Evolutionary conservation across 2,797 vertebrate genomes (phyloP), one percentile per base, ranked within the genome.

Genomic region (Siniperca scherzeri): DNA sequence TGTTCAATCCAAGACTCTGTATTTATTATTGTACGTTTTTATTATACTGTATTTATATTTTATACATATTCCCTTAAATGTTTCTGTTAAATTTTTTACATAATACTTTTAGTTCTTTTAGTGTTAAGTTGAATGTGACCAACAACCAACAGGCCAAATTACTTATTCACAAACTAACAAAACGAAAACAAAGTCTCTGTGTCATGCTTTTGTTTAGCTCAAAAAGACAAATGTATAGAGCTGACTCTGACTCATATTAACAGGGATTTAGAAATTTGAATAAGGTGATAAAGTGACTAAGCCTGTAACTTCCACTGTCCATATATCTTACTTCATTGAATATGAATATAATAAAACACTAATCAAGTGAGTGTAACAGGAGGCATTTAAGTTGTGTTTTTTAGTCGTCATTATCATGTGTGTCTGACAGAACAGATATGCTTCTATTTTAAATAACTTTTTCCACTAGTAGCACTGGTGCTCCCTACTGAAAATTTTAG

Each of bases 231-330:
- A 60, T 48, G 16, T 59, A 56, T 19, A n/a, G 71, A 12, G 38
- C 38, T 56, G 53, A 33, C 53, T 16, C 13, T 44, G 17, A 27
- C 36, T 68, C 14, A 59, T 46, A 67, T 55, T 59, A 38, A 66
- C 52, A 19, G 21, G 22, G 53, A 33, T 67, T 76, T 56, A 46
- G 36, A 67, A 21, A 27, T 55, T 42, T 44, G 3, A 65, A 75
- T 36, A 21, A 30, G 19, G 50, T 66, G 48, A 66, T 66, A 55
- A 75, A 66, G 36, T 33, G 38, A 7, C 13, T 55, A 57, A 76
- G 27, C 14, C 52, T 66, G 16, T 53, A 44, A 6, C 12, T 44
- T 55, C 25, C n/a, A 74, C 25, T 38, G 9, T 25, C 57, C 44
- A 52, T 73, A 57, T 62, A 1, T n/a, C 56, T 60, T 48, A 72